phyloP scores from a whole-genome alignment of 1,140 invertebrate species.

The Eupristina koningsbergeri region DNA sequence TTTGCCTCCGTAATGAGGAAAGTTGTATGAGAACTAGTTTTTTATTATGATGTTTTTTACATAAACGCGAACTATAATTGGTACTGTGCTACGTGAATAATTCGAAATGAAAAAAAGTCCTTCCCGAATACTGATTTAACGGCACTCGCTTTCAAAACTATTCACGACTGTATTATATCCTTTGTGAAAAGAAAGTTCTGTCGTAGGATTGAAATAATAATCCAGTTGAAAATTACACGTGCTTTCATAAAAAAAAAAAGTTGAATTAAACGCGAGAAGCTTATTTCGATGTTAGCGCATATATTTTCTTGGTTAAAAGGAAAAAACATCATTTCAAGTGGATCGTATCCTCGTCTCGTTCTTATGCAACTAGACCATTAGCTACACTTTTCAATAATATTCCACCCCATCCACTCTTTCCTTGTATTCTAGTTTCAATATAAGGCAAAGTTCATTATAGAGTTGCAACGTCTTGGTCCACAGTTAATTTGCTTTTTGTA shows the following conservation, averaged over 20 bases:
- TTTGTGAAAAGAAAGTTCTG: neutral
- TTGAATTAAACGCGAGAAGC: neutral
- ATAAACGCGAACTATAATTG: neutral
- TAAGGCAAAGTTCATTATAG: neutral
- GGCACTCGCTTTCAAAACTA: neutral
- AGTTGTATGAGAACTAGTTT: neutral
- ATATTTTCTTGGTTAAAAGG: slow-evolving; percentile 1
- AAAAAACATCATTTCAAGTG: neutral
- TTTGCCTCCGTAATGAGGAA: slow-evolving; percentile 1
- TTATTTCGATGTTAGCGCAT: no score
- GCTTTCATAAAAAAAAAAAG: neutral
- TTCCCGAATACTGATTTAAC: neutral
- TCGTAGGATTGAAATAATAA: neutral
- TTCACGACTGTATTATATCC: neutral
- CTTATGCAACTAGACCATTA: no score
- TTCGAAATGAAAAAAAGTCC: neutral
- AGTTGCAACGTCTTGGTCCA: neutral
- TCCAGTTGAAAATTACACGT: neutral
- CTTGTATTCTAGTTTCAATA: neutral
- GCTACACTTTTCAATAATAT: neutral
- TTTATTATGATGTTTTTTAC: neutral
- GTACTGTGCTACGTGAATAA: neutral
- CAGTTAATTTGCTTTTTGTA: neutral
- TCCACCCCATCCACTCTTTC: neutral
- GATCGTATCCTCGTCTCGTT: neutral